Base-by-base conservation (phyloP, 2,888 invertebrate genomes). In the Eristalis tenax region DNA sequence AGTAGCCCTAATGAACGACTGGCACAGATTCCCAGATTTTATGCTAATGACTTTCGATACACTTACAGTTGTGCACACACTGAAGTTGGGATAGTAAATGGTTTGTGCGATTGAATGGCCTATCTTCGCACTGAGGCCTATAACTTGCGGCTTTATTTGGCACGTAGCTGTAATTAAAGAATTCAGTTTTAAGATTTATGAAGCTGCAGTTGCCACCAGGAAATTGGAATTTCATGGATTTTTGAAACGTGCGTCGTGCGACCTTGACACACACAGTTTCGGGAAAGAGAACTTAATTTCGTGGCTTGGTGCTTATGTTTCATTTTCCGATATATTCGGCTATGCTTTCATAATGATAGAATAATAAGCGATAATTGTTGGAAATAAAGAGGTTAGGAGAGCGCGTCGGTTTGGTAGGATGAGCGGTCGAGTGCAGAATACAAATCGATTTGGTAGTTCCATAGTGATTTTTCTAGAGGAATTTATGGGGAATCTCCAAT, bases 1-100 rank as follows among this genome's bases (percentile, higher is more conserved):
- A 28, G 59, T 28, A 59, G 26, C 59, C 59, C 59, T 59, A 59
- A 59, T 59, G 59, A 59, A 28, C 26, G 23, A 26, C 13, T 59
- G 59, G 59, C 69, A 68, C 74, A 68, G 74, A 75, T 69, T 74
- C 63, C 56, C 22, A 68, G 74, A 63, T 38, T 28, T 56, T 63
- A 38, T 80, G 80, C 73, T 74, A 74, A 81, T 81, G 74, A 57
- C 73, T 35, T n/a, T 6, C 11, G 18, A 26, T 35, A 26, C 66
- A 35, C 63, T 26, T 63, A 74, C 73, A 68, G 73, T 66, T 80
- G 32, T 74, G 38, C 73, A 80, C 61, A 73, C 61, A 74, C 56
- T 71, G n/a, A 15, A 80, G 40, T 73, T 43, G 66, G 28, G 71
- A 73, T 79, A 66, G 61, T 35, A 10, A 66, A 79, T 78, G 57